These are phyloP conservation scores for Trissonchulus latispiculum DNA, from an alignment of 2,888 invertebrate species.

Conservation along the genomic window DNA sequence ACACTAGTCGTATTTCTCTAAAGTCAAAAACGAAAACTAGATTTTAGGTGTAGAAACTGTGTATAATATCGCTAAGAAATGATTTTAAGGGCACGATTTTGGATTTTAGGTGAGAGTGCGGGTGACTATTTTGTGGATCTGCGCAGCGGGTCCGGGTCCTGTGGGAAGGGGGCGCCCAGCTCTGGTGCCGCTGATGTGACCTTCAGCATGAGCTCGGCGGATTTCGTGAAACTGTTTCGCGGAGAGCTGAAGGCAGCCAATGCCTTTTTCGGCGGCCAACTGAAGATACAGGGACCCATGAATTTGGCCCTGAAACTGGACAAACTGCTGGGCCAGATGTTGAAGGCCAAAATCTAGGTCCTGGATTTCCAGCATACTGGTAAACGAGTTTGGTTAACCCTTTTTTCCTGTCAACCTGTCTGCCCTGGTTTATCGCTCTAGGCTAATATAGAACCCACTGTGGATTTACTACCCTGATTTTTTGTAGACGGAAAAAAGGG, in stretches of 20 bases:
- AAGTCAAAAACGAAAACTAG: too few species aligned
- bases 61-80: too few species aligned
- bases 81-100: too few species aligned
- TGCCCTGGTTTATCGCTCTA: too few species aligned
- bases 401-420: too few species aligned
- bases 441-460: too few species aligned
- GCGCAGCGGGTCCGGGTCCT: constrained; percentile 68
- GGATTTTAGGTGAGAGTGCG: constrained; percentile 56
- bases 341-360: constrained; percentile 5
- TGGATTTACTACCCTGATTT: too few species aligned
- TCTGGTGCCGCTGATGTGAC: constrained; percentile 62
- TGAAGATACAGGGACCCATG: constrained; percentile 82
- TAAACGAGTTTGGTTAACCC: too few species aligned
- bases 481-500: too few species aligned
- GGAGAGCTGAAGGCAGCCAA: constrained; percentile 78
- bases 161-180: constrained; percentile 67
- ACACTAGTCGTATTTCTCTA: too few species aligned
- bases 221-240: constrained; percentile 51
- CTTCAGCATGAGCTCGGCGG: constrained; percentile 63
- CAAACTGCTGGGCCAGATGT: constrained; percentile 59
- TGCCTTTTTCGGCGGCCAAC: constrained; percentile 90
- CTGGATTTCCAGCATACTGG: too few species aligned
- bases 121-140: constrained; percentile 76
- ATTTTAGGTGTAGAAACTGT: too few species aligned
- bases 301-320: constrained; percentile 90